Evolutionary conservation across 2,113 vertebrate species (phyloP), one percentile per base, ranked within the genome.

Genomic region (Cisticola juncidis): DNA sequence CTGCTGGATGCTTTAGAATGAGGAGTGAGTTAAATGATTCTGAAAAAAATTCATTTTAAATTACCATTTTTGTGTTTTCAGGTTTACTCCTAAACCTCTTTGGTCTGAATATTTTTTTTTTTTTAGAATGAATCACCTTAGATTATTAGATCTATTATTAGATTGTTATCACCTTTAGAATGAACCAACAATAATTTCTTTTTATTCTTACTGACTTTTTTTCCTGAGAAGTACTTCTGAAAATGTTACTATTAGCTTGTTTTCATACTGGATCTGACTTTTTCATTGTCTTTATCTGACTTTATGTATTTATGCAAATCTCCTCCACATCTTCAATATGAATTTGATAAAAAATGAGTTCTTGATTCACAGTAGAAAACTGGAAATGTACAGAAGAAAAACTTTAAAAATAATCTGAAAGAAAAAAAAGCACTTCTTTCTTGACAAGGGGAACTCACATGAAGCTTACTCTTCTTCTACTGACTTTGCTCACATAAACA

Each of bases 401-500:
- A 31, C 1, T 8, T 33, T 5, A 5, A 48, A 33, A 74, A 8
- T 16, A 25, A 51, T 10, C 2, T 1, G 44, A n/a, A 53, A 4
- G 14, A 11, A 3, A 5, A 29, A 28, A 35, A 45, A 29, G 1
- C 35, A 13, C 2, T 31, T n/a, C 2, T 69, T 68, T 87, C n/a
- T 42, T 73, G 25, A 36, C 6, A n/a, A 78, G 69, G 5, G 6
- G 40, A 65, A 80, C 4, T 62, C 14, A 19, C 87, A 76, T 76
- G 74, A 96, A 94, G 36, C 42, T 93, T 78, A 66, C 11, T 92
- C 29, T 92, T 91, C 81, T 94, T 57, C 25, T 62, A 53, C 82
- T 33, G 87, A 80, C 53, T 96, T 96, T 77, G 15, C 38, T 45
- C n/a, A 81, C 35, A 87, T 85, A 94, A 97, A 89, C 15, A 91